A percentile compares a stretch with the other conserved stretches of the same genome.
Conservation (phyloP, 2,797 vertebrate genomes). For the Aplochiton taeniatus region DNA sequence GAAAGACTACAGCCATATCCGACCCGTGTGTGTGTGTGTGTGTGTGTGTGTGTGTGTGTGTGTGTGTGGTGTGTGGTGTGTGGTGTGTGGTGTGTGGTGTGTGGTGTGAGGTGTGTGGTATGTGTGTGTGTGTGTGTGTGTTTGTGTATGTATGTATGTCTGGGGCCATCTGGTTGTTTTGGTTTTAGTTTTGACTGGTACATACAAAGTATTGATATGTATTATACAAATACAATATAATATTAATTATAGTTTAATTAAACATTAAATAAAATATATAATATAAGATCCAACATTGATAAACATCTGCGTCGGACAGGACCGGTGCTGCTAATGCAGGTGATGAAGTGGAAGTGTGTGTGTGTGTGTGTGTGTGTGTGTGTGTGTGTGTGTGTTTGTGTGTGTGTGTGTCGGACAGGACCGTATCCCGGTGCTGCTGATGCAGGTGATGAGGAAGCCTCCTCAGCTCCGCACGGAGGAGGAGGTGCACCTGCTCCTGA, state of each 20-base stretch:
- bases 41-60: neutral
- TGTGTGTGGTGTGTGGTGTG: conserved; percentile 16
- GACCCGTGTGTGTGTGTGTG: conserved; percentile 2
- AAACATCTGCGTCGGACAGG: conserved; percentile 35
- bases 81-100: neutral
- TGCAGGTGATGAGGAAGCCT: conserved; percentile 57
- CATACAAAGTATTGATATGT: no score
- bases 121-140: neutral
- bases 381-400: no score
- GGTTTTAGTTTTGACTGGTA: no score
- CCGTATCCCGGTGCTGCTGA: conserved; percentile 56
- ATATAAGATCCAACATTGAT: no score
- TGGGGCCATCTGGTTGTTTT: conserved; percentile 23
- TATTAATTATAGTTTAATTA: no score
- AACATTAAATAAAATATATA: no score
- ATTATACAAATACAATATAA: no score
- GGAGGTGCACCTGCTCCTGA: conserved; percentile 55
- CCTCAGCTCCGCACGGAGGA: conserved; percentile 53
- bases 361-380: no score
- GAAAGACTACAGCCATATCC: neutral
- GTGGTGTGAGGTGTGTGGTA: conserved; percentile 8
- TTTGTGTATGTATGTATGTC: conserved; percentile 31
- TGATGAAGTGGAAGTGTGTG: conserved; percentile 57
- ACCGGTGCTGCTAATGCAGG: conserved; percentile 58
- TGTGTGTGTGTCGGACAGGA: no score